phyloP scores from a whole-genome alignment of 2,888 invertebrate genomes.

The Eristalinus sepulchralis region DNA sequence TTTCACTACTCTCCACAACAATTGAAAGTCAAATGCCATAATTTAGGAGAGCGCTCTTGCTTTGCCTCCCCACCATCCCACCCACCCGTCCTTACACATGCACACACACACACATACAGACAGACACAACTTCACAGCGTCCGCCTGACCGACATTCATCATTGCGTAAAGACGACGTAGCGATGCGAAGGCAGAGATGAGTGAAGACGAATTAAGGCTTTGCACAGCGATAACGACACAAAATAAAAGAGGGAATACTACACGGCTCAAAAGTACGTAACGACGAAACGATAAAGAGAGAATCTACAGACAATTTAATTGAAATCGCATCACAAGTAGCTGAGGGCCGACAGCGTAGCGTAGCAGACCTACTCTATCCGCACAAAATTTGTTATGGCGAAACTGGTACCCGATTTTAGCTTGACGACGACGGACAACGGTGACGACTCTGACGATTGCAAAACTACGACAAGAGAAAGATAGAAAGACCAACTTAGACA shows the following conservation, averaged over 20 bases:
- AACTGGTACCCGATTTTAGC: not conserved
- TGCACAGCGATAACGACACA: not conserved
- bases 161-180: not conserved
- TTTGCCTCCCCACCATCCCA: too few species aligned
- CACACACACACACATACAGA: not conserved
- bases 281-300: constrained; percentile 12
- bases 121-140: too few species aligned
- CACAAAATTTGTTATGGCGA: not conserved
- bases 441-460: not conserved
- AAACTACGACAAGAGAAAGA: not conserved
- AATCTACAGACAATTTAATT: constrained; percentile 45
- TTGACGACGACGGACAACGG: not conserved
- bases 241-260: not conserved
- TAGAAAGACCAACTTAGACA: not conserved
- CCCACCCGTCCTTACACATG: too few species aligned
- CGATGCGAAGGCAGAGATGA: not conserved
- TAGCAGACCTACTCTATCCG: not conserved
- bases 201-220: not conserved
- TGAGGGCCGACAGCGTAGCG: not conserved
- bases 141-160: not conserved
- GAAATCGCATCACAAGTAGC: constrained; percentile 1
- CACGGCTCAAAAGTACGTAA: constrained; percentile 46
- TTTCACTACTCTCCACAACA: constrained; percentile 48
- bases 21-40: constrained; percentile 57
- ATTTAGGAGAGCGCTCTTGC: constrained; percentile 16